Evolutionary conservation across 2,797 vertebrate species (phyloP), one percentile per base, ranked within the genome.

Genomic region (Lepidocolaptes lacrymiger): DNA sequence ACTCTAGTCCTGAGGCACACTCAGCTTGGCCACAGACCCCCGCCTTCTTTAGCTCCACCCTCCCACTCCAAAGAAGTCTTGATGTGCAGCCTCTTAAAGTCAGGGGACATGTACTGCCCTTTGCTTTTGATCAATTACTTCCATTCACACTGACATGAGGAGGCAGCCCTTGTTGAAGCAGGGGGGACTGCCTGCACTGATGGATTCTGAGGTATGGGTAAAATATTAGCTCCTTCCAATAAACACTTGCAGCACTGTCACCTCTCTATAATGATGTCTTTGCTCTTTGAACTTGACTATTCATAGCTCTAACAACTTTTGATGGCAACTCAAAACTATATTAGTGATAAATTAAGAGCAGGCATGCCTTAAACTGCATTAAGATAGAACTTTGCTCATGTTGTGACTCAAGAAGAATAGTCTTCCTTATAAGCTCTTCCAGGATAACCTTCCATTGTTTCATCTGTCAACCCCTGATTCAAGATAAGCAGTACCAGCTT

Each of bases 121-220:
- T 36, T 48, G 17, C 36, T 41, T 73, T 68, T 46, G 12, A 36
- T 72, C 44, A 22, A 46, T 41, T 48, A 63, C 17, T 41, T n/a
- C 7, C 12, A 23, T 46, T 77, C 52, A 36, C 52, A 26, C 5
- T 64, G 56, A 48, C 44, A n/a, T 1, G 24, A 37, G 8, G 41
- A 5, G 36, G 34, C 37, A 16, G 27, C 12, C 20, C 23, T 14
- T 34, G 28, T 36, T 44, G 17, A 6, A 17, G 58, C 0, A 32
- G 24, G 51, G 7, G 23, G 30, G 17, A 36, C 24, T 69, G 39
- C 36, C 39, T 49, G 59, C 27, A 9, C 27, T 4, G 10, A 26
- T 2, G 11, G 10, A 28, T 26, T 1, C 6, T 6, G 6, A 20
- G 43, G 20, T 10, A 37, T 0, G 6, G 43, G 43, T 51, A 20